These are phyloP conservation scores for Centropus bengalensis DNA, from an alignment of 2,113 vertebrate genomes.

Conservation along the genomic window DNA sequence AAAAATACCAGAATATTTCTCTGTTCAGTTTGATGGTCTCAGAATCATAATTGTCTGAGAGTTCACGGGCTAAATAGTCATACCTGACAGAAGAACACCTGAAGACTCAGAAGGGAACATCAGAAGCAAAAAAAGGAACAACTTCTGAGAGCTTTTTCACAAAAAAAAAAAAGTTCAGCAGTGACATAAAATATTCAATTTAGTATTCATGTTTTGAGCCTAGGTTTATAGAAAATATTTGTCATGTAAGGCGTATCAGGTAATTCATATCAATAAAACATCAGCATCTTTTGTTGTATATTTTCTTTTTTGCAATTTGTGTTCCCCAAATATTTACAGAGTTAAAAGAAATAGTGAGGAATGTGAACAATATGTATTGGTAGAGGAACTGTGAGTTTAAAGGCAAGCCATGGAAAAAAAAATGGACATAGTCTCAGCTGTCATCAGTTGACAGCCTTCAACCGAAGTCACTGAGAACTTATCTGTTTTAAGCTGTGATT, in stretches of 20 bases:
- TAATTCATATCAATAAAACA: neutral
- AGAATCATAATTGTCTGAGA: neutral
- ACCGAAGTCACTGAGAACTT: neutral
- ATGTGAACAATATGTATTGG: neutral
- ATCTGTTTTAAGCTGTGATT: neutral
- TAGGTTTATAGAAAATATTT: conserved; percentile 46
- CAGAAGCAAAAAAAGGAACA: conserved; percentile 22
- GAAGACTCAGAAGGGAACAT: neutral
- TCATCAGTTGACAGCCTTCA: neutral
- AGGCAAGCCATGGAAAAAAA: neutral
- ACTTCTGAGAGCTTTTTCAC: conserved; percentile 12
- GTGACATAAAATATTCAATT: conserved; percentile 46
- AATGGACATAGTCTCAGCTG: neutral
- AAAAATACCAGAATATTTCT: neutral
- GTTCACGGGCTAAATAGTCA: neutral
- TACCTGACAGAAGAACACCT: neutral
- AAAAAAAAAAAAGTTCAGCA: neutral
- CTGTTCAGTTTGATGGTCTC: neutral
- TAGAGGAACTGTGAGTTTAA: neutral
- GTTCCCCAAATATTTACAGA: neutral
- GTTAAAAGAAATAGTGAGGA: neutral
- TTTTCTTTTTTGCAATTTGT: neutral
- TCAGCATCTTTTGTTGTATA: neutral
- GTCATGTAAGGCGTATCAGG: neutral
- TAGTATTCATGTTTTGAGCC: conserved; percentile 45